Conservation (phyloP, 2,797 vertebrate genomes). For the Carcharodon carcharias region DNA sequence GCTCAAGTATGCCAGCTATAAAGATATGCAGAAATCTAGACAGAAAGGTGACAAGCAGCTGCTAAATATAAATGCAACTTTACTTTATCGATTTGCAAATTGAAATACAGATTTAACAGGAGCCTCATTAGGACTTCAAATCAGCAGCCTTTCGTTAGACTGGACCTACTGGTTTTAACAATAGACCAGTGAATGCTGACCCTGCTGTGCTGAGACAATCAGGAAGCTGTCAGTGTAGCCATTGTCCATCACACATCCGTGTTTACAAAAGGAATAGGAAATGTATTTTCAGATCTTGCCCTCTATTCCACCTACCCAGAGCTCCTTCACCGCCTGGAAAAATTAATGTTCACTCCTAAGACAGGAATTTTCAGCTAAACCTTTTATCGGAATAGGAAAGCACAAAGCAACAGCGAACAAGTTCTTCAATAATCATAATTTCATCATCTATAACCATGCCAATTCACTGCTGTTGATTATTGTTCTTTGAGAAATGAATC, state of each 20-base stretch:
- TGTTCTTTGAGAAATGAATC: neutral
- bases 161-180: neutral
- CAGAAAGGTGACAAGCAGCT: neutral
- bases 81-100: neutral
- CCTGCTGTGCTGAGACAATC: neutral
- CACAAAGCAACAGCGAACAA: neutral
- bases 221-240: neutral
- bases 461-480: neutral
- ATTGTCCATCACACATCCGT: neutral
- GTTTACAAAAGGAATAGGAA: neutral
- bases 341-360: neutral
- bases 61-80: neutral
- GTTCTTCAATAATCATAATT: neutral
- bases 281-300: neutral
- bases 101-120: neutral
- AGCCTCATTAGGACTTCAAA: neutral
- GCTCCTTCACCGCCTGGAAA: neutral
- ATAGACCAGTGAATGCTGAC: neutral
- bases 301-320: neutral
- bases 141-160: neutral
- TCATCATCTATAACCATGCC: no score
- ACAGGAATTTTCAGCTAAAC: neutral
- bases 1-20: neutral
- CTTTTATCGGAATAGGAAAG: neutral
- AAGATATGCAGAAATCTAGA: neutral